phyloP scores from a whole-genome alignment of 2,113 vertebrate genomes.

The Hirundichthys speculiger region DNA sequence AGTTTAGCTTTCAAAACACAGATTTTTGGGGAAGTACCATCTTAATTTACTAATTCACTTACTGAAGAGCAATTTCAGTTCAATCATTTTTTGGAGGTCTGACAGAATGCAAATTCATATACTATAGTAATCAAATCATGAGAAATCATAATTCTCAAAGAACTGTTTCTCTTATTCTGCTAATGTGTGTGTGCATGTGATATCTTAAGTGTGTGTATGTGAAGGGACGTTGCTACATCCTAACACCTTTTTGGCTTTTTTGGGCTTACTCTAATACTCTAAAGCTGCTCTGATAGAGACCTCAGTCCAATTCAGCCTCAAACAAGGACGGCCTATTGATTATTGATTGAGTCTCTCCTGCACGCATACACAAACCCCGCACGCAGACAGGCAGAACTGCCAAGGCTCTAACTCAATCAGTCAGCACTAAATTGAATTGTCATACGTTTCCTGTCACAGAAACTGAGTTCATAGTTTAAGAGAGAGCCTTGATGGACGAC shows the following conservation, averaged over 20 bases:
- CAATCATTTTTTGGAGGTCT: neutral
- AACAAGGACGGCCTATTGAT: constrained; percentile 53
- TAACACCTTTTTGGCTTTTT: constrained; percentile 44
- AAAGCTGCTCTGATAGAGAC: constrained; percentile 51
- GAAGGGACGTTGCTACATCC: constrained; percentile 16
- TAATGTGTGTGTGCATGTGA: neutral
- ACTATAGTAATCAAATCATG: neutral
- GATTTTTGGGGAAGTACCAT: neutral
- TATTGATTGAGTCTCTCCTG: constrained; percentile 41
- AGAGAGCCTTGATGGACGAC: constrained; percentile 55
- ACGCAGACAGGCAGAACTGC: constrained; percentile 33
- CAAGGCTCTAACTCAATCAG: constrained; percentile 61
- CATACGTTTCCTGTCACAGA: constrained; percentile 44
- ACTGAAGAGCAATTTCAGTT: neutral
- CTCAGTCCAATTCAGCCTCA: constrained; percentile 36
- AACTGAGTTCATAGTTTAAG: constrained; percentile 67
- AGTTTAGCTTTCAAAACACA: neutral
- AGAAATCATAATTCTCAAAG: neutral
- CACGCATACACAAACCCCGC: constrained; percentile 21
- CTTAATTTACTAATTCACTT: neutral
- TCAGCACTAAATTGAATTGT: constrained; percentile 64
- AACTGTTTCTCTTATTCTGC: neutral
- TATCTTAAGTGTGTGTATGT: neutral
- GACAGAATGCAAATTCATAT: neutral
- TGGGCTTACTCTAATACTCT: constrained; percentile 64